Conservation (phyloP, 2,113 vertebrate genomes). For the Melanerpes aurifrons region DNA sequence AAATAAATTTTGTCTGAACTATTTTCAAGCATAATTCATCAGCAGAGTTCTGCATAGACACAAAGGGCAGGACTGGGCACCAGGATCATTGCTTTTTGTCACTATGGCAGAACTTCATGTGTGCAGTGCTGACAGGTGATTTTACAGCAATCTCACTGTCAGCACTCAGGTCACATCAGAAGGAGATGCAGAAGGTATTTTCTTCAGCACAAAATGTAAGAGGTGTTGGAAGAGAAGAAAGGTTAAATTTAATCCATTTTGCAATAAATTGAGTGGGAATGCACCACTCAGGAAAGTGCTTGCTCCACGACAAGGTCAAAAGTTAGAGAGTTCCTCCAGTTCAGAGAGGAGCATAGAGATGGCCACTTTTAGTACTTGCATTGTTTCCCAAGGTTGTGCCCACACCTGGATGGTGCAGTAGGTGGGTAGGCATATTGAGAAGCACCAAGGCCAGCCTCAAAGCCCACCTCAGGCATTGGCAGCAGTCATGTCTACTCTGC, state of each 20-base stretch:
- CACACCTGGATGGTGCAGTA: rapidly evolving
- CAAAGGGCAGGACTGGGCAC: neutral
- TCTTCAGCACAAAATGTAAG: neutral
- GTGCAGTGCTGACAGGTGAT: neutral
- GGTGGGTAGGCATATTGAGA: rapidly evolving
- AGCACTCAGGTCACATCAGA: neutral
- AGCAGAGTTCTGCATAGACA: neutral
- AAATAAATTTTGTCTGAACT: neutral
- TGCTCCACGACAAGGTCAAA: neutral
- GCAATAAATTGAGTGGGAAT: neutral
- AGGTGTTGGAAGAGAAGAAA: neutral
- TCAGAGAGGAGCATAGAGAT: neutral
- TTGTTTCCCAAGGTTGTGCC: neutral
- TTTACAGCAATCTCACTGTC: neutral
- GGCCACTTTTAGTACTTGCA: neutral
- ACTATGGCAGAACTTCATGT: neutral
- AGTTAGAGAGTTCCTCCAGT: neutral
- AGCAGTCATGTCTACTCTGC: neutral
- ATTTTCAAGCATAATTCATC: neutral
- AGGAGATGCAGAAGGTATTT: neutral
- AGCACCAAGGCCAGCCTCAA: neutral
- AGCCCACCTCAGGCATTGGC: neutral
- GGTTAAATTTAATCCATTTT: neutral
- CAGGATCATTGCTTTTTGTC: neutral
- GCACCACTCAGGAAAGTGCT: neutral